Conservation (phyloP, 2,888 invertebrate genomes). For the Panzeria rudis region DNA sequence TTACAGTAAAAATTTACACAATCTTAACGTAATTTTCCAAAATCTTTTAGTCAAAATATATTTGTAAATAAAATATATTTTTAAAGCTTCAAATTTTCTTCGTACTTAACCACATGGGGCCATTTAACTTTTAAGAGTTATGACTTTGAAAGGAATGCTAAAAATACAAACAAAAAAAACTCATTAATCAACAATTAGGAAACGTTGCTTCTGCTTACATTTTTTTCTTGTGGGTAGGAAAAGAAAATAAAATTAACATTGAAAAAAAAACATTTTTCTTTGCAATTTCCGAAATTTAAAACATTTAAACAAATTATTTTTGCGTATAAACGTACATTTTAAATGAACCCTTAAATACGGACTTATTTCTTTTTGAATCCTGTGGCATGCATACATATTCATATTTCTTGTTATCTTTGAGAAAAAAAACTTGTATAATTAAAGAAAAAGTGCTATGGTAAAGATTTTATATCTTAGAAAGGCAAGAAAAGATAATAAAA, state of each 20-base stretch:
- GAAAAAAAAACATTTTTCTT: neutral
- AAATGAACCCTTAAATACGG: neutral
- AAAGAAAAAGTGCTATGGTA: neutral
- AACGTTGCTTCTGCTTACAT: neutral
- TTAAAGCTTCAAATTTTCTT: constrained; percentile 30
- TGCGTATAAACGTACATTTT: neutral
- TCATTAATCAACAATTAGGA: constrained; percentile 68
- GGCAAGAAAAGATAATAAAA: constrained; percentile 1
- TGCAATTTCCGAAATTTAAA: neutral
- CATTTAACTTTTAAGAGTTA: constrained; percentile 52
- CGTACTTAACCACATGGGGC: constrained; percentile 57
- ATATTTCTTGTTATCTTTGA: neutral
- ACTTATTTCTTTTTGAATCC: neutral
- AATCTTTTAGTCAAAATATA: constrained; percentile 21
- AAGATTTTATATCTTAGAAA: constrained; percentile 8
- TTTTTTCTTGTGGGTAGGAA: neutral
- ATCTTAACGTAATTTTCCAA: neutral
- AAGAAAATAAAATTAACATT: neutral
- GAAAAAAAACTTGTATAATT: neutral
- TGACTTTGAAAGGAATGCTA: constrained; percentile 2
- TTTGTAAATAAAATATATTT: neutral
- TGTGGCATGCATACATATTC: neutral
- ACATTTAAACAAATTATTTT: neutral
- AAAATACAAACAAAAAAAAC: constrained; percentile 31
- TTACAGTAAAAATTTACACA: neutral